Conservation (phyloP, 2,797 vertebrate genomes). For the Onychomys arenicola region DNA sequence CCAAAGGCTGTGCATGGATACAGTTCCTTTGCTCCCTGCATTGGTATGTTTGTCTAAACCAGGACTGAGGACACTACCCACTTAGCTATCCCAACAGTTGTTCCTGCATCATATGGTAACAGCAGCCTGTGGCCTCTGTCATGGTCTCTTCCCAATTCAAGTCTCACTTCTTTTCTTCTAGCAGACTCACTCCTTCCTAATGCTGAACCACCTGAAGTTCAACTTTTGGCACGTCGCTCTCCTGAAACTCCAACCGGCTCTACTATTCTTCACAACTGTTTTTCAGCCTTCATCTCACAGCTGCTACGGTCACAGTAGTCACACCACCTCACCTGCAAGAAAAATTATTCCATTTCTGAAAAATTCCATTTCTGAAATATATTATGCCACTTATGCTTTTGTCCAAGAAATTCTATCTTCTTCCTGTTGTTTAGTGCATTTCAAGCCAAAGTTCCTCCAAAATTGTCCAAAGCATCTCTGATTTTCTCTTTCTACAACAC, state of each 20-base stretch:
- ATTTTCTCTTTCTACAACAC: not conserved
- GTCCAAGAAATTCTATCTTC: not conserved
- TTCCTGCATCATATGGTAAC: not conserved
- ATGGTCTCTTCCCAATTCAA: not conserved
- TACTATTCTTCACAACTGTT: not conserved
- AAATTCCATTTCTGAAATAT: not conserved
- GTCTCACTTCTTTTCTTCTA: not conserved
- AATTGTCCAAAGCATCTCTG: not conserved
- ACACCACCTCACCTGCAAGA: not conserved
- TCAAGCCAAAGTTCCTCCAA: not conserved
- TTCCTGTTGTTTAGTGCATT: not conserved
- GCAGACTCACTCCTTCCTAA: not conserved
- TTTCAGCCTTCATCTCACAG: not conserved
- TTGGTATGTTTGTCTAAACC: slow-evolving; percentile 27
- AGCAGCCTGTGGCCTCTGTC: not conserved
- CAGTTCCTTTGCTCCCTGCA: not conserved
- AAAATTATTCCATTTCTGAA: too few relatives aligned
- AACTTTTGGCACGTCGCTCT: not conserved
- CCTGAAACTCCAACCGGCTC: not conserved
- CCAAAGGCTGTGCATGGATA: rapidly evolving
- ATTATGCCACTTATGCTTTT: not conserved
- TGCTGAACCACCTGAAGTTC: not conserved
- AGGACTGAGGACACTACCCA: not conserved
- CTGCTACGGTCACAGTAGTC: not conserved
- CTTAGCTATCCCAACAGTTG: not conserved